Evolutionary conservation across 2,797 vertebrate genomes (phyloP).

Genomic region (Xenopus petersii): DNA sequence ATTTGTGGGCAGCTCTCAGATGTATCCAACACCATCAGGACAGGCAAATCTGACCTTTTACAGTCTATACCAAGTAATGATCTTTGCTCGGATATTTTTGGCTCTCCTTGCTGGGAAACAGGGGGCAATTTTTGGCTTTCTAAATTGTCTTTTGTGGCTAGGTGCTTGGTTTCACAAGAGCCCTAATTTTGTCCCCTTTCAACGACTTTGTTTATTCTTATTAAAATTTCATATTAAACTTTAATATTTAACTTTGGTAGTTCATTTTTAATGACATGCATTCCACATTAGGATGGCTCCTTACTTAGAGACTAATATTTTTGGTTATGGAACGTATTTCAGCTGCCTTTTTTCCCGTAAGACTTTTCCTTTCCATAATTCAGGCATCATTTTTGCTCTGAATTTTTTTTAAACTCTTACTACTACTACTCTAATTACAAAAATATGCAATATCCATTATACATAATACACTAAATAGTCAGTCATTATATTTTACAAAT

Average conservation of each 20-base stretch:
- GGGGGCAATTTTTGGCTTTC: slow-evolving; percentile 46
- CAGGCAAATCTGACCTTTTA: slow-evolving; percentile 30
- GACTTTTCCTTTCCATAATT: background rate
- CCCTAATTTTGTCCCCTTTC: slow-evolving; percentile 58
- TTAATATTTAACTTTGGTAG: slow-evolving; percentile 63
- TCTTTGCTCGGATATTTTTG: slow-evolving; percentile 33
- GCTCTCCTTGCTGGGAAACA: slow-evolving; percentile 52
- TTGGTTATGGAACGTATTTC: slow-evolving; percentile 50
- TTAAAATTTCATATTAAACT: slow-evolving; percentile 56
- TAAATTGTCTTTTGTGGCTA: slow-evolving; percentile 43
- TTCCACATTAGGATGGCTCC: slow-evolving; percentile 60
- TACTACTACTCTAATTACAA: too few relatives aligned
- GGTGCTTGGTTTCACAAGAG: slow-evolving; percentile 46
- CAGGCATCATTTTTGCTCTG: too few relatives aligned
- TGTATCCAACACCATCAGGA: slow-evolving; percentile 37
- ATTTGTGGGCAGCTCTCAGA: slow-evolving; percentile 36
- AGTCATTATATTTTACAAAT: too few relatives aligned
- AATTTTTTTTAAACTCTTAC: too few relatives aligned
- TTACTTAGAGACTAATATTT: slow-evolving; percentile 55
- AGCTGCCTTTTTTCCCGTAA: slow-evolving; percentile 58
- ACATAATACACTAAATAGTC: too few relatives aligned
- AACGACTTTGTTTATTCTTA: slow-evolving; percentile 55
- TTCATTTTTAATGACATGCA: slow-evolving; percentile 37
- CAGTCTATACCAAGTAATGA: background rate
- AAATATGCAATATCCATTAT: too few relatives aligned